Percentiles rank a stretch among this genome's conserved stretches.
These are phyloP conservation scores for Lepas anatifera DNA, from an alignment of 2,888 invertebrate genomes.

Conservation along the genomic window DNA sequence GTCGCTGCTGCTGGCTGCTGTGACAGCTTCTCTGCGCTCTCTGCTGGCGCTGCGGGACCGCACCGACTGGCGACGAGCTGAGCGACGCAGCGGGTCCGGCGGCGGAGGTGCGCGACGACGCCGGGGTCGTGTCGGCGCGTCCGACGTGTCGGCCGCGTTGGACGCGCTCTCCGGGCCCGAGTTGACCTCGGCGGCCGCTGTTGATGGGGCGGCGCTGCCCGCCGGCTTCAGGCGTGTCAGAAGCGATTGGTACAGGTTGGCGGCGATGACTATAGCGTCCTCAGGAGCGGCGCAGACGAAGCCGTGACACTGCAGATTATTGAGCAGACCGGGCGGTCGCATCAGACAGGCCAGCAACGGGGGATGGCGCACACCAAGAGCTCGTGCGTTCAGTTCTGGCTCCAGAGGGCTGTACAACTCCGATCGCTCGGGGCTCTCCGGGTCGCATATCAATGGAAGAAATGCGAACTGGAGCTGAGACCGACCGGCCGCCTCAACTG, in stretches of 20 bases:
- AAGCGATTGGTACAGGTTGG: slow-evolving; percentile 75
- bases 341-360: slow-evolving; percentile 83
- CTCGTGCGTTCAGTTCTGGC: slow-evolving; percentile 22
- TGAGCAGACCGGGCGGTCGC: slow-evolving; percentile 50
- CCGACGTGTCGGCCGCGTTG: slow-evolving; percentile 39
- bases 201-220: not conserved
- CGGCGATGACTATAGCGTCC: slow-evolving; percentile 82
- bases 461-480: slow-evolving; percentile 55
- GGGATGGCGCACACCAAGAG: slow-evolving; percentile 43
- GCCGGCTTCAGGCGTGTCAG: slow-evolving; percentile 54
- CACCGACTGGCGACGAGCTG: not conserved
- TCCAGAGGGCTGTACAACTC: slow-evolving; percentile 22
- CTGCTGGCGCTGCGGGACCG: not conserved
- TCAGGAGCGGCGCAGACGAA: slow-evolving; percentile 80
- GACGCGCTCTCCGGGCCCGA: slow-evolving; percentile 16
- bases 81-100: slow-evolving; percentile 3
- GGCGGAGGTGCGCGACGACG: slow-evolving; percentile 18
- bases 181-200: slow-evolving; percentile 15
- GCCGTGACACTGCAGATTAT: slow-evolving; percentile 75
- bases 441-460: slow-evolving; percentile 69
- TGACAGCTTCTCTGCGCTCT: slow-evolving; percentile 17
- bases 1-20: too few relatives aligned
- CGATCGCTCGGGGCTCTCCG: slow-evolving; percentile 31
- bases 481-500: slow-evolving; percentile 18
- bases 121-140: slow-evolving; percentile 21